phyloP scores from a whole-genome alignment of 2,888 invertebrate genomes.

The Diaprepes abbreviatus region DNA sequence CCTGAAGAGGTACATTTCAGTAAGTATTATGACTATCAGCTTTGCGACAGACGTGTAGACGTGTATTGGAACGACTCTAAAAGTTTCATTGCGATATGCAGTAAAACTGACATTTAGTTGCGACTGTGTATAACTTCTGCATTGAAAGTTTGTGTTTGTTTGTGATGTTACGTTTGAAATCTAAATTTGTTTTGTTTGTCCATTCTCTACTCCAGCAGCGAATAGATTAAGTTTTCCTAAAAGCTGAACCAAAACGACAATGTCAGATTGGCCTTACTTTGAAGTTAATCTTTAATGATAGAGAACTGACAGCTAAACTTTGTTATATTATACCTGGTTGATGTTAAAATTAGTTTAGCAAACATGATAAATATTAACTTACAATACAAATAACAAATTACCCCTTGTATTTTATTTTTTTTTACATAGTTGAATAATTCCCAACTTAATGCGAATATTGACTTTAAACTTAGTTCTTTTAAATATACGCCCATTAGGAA shows the following conservation, averaged over 20 bases:
- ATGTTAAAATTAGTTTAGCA: too few relatives aligned
- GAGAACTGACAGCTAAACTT: background rate
- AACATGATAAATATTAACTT: too few relatives aligned
- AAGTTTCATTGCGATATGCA: constrained; percentile 15
- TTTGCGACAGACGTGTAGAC: constrained; percentile 16
- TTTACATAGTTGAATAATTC: too few relatives aligned
- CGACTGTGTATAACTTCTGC: constrained; percentile 21
- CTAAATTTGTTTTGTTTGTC: constrained; percentile 33
- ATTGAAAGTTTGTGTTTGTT: constrained; percentile 29
- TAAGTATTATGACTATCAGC: constrained; percentile 17
- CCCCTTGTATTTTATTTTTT: too few relatives aligned
- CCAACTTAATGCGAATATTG: too few relatives aligned
- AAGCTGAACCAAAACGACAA: constrained; percentile 15
- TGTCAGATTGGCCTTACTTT: constrained; percentile 7
- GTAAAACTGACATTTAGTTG: constrained; percentile 21
- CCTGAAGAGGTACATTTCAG: background rate
- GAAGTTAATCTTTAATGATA: constrained; percentile 1
- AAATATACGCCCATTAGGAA: too few relatives aligned
- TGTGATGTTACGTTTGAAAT: constrained; percentile 31
- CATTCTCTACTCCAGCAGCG: constrained; percentile 10
- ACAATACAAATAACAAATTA: too few relatives aligned
- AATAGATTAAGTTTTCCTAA: constrained; percentile 10
- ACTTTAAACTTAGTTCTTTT: too few relatives aligned
- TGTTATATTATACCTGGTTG: too few relatives aligned
- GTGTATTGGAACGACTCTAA: constrained; percentile 16